phyloP scores from a whole-genome alignment of 2,113 vertebrate genomes.

The Centropus bengalensis region DNA sequence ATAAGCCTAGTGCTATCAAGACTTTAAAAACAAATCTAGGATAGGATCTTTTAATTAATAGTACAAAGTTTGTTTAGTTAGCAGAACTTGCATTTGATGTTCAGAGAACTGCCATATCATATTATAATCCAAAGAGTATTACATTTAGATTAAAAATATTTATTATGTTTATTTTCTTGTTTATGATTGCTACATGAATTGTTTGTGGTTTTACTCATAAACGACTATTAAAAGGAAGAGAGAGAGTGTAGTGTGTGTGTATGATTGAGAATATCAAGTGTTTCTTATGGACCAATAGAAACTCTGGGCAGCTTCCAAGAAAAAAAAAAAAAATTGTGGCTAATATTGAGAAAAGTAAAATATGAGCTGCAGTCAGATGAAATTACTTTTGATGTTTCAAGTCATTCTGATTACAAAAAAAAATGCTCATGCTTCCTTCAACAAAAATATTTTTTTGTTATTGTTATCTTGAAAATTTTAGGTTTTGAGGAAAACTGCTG shows the following conservation, averaged over 20 bases:
- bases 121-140: neutral
- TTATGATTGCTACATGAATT: neutral
- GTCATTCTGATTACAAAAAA: neutral
- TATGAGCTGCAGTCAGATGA: neutral
- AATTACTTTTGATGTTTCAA: neutral
- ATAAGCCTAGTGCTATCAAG: neutral
- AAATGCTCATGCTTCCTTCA: neutral
- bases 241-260: neutral
- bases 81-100: neutral
- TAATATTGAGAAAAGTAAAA: neutral
- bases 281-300: neutral
- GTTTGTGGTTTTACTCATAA: neutral
- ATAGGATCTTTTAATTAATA: neutral
- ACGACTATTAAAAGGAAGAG: neutral
- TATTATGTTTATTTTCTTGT: neutral
- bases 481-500: neutral
- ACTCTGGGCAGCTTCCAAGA: neutral
- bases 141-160: neutral
- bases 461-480: neutral
- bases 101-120: neutral
- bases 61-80: neutral
- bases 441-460: neutral
- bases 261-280: neutral
- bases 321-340: neutral
- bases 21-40: neutral